These are phyloP conservation scores for Amblyjoppa fuscipennis DNA, from an alignment of 2,888 invertebrate genomes.

Conservation along the genomic window DNA sequence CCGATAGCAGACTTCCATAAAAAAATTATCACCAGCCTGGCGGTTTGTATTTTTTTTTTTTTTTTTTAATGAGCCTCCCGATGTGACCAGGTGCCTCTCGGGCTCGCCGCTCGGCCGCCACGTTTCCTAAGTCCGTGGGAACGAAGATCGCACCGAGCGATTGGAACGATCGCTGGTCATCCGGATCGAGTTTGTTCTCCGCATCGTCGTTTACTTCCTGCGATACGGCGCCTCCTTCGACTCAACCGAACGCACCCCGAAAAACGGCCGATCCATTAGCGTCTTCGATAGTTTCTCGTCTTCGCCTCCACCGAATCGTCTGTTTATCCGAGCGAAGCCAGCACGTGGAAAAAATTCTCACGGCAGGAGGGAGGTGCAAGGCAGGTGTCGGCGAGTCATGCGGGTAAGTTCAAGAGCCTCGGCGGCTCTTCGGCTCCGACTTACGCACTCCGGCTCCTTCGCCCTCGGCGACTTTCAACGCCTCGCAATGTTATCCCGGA, in stretches of 20 bases:
- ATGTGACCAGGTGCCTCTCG: constrained; percentile 48
- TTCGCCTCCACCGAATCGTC: neutral
- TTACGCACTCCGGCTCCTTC: constrained; percentile 7
- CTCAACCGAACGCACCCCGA: neutral
- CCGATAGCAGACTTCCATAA: neutral
- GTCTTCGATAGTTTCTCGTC: neutral
- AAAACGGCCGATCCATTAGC: constrained; percentile 1
- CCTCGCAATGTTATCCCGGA: neutral
- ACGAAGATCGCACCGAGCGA: constrained; percentile 19
- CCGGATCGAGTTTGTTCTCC: constrained; percentile 33
- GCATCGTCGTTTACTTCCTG: constrained; percentile 11
- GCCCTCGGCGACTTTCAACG: neutral
- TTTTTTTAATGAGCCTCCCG: constrained; percentile 11
- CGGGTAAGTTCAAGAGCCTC: constrained; percentile 43
- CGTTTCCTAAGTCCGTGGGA: constrained; percentile 56
- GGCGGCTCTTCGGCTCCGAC: constrained; percentile 8
- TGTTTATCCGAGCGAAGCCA: neutral
- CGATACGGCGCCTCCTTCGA: constrained; percentile 1
- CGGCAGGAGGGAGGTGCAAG: neutral
- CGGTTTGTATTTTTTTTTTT: neutral
- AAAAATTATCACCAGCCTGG: constrained; percentile 4
- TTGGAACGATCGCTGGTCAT: constrained; percentile 27
- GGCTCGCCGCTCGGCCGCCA: constrained; percentile 58
- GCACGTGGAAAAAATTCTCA: constrained; percentile 27
- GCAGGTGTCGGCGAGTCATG: constrained; percentile 51